Evolutionary conservation across 37 sponge, comb jelly and placozoan species (phyloP).

Genomic region (Crambe crambe): DNA sequence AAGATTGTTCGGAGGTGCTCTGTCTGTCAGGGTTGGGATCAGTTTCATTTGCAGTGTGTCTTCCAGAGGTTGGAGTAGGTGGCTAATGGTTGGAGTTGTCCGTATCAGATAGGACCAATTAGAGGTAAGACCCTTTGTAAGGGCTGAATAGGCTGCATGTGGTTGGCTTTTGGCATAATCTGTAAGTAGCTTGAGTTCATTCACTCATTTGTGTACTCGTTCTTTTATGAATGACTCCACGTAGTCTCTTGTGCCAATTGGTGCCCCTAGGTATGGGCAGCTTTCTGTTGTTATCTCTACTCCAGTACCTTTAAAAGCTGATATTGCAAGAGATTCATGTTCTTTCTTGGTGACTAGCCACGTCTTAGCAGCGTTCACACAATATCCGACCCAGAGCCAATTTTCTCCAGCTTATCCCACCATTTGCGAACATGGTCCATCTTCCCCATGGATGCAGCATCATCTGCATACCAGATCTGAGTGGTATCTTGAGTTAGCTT

Average conservation of each 20-base stretch:
- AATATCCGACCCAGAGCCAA: not conserved
- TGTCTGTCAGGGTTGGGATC: not conserved
- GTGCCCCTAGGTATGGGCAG: conserved; percentile 9
- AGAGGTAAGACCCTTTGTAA: no score
- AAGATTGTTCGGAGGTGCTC: not conserved
- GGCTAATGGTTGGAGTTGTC: not conserved
- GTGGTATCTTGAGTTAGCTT: not conserved
- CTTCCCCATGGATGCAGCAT: conserved; percentile 17
- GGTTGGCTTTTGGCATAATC: conserved; percentile 14
- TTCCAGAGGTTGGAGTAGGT: conserved; percentile 5
- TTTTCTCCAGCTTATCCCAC: conserved; percentile 28
- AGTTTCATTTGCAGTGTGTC: not conserved
- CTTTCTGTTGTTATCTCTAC: not conserved
- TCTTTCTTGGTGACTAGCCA: not conserved
- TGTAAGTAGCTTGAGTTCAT: not conserved
- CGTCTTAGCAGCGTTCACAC: conserved; percentile 2
- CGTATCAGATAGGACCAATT: not conserved
- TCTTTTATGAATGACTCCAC: not conserved
- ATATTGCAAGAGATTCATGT: not conserved
- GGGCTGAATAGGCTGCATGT: not conserved
- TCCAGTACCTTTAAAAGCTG: conserved; percentile 2
- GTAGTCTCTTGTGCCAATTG: conserved; percentile 9
- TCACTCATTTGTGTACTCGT: not conserved
- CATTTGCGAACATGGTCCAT: conserved; percentile 3
- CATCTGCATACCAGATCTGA: conserved; percentile 56